These are phyloP conservation scores for Theretra japonica DNA, from an alignment of 2,888 invertebrate species.

Conservation along the genomic window DNA sequence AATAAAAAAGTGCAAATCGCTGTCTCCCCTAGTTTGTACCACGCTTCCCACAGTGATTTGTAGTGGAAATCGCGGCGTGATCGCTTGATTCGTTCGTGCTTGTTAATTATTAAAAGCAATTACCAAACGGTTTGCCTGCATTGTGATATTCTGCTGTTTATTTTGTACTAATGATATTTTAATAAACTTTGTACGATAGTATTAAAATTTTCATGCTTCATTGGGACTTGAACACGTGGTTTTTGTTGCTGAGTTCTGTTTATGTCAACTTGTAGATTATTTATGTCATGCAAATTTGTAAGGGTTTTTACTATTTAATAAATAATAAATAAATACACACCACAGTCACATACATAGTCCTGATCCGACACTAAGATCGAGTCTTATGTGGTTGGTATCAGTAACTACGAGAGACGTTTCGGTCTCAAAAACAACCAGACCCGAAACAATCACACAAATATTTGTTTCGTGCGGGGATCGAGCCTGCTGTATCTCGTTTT, in stretches of 20 bases:
- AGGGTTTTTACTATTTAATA: too few species aligned
- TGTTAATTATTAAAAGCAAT: conserved; percentile 74
- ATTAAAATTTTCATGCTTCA: background rate
- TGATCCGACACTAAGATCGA: too few species aligned
- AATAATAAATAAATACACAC: too few species aligned
- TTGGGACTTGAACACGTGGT: background rate
- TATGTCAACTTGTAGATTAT: background rate
- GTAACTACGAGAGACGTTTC: too few species aligned
- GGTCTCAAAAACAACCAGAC: too few species aligned
- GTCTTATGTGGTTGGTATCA: too few species aligned
- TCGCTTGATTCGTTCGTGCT: conserved; percentile 67
- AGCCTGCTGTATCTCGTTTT: too few species aligned
- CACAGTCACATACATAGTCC: too few species aligned
- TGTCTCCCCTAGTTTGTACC: conserved; percentile 50
- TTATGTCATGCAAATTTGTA: too few species aligned
- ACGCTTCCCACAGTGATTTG: conserved; percentile 64
- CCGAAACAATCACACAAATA: too few species aligned
- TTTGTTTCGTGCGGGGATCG: too few species aligned
- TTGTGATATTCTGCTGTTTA: conserved; percentile 19
- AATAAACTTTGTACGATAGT: background rate
- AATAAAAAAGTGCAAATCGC: background rate
- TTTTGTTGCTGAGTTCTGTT: background rate
- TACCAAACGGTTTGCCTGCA: conserved; percentile 20
- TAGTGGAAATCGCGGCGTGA: conserved; percentile 63
- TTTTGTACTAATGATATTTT: conserved; percentile 12